Evolutionary conservation across 2,888 invertebrate species (phyloP).

Genomic region (Tricholauxania praeusta): DNA sequence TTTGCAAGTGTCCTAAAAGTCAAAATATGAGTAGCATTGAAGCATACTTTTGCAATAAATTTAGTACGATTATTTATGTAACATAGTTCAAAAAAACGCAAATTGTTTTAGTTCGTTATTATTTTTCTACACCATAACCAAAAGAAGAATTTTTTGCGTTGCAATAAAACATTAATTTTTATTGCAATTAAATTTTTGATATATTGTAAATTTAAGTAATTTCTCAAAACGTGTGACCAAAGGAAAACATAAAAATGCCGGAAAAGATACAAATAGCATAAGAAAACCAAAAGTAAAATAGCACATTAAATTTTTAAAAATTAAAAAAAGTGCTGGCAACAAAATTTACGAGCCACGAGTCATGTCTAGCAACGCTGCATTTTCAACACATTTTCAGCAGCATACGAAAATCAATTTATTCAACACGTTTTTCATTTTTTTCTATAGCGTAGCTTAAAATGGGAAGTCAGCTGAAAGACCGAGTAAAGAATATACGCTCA

Average conservation of each 20-base stretch:
- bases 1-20: too few relatives aligned
- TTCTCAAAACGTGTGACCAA: background rate
- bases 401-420: conserved; percentile 3
- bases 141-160: background rate
- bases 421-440: background rate
- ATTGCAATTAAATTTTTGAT: conserved; percentile 18
- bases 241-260: too few relatives aligned
- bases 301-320: too few relatives aligned
- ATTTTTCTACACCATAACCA: too few relatives aligned
- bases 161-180: conserved; percentile 12
- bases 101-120: too few relatives aligned
- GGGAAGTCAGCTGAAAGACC: background rate
- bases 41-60: too few relatives aligned
- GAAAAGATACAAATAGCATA: too few relatives aligned
- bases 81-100: too few relatives aligned
- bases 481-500: background rate
- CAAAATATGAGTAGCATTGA: too few relatives aligned
- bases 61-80: too few relatives aligned
- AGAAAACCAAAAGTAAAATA: too few relatives aligned
- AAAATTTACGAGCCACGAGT: background rate
- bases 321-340: background rate
- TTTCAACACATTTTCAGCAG: background rate
- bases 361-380: background rate
- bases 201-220: background rate
- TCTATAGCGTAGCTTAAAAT: background rate